Base-by-base conservation (phyloP, 2,888 invertebrate species). In the Spisula solida region DNA sequence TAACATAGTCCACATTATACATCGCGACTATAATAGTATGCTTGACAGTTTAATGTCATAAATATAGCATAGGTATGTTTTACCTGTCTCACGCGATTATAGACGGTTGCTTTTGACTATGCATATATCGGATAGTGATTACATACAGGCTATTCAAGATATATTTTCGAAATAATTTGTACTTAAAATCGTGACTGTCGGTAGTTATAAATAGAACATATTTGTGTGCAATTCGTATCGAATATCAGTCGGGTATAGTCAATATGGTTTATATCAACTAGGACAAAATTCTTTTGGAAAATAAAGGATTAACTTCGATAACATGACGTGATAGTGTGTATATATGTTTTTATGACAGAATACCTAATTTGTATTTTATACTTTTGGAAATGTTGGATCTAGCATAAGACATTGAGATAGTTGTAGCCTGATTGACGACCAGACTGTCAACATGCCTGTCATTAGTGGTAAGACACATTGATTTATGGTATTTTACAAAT, bases 21-120 rank as follows among this genome's bases (percentile, higher is more conserved):
- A 41, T 41, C 25, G 8, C 25, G 60, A n/a, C 25, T 25, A 66
- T 66, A 66, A 66, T 66, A 25, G 60, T 66, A 66, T n/a, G 60
- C 25, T 66, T 66, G 60, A 66, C 60, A 66, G 60, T 66, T 66
- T 66, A 66, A 66, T 75, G 75, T 75, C 34, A 31, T 31, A 75
- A 60, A 25, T 10, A 60, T 60, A 6, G 25, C 75, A 31, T 12
- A 34, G 29, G 25, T 31, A 31, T 31, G n/a, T 31, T 75, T 34
- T 75, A 75, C 34, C 75, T 75, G 75, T 75, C 34, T 75, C 16
- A 12, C 5, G 25, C 12, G 16, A 75, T 34, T 4, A 34, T 75
- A 31, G 75, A 31, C n/a, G 31, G 34, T 16, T 75, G 75, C 75
- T 31, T 34, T 34, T 34, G 25, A 60, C 25, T 25, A 60, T 60